Percentiles rank a stretch among this genome's conserved stretches.
Conservation (phyloP, 2,888 invertebrate genomes). For the Athalia circularis region DNA sequence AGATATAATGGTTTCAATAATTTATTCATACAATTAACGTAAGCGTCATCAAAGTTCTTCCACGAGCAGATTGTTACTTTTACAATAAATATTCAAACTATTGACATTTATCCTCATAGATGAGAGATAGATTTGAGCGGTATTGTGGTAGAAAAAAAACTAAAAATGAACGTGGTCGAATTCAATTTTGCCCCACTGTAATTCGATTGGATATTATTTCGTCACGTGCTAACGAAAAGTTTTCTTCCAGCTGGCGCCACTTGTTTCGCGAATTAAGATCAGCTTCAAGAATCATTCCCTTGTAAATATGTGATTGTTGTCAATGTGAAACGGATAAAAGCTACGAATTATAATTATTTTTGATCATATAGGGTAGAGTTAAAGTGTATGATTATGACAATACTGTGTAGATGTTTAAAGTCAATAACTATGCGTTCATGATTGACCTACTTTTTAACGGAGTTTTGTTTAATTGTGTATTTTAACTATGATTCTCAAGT, state of each 20-base stretch:
- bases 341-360: slow-evolving; percentile 25
- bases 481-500: slow-evolving; percentile 52
- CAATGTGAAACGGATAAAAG: slow-evolving; percentile 42
- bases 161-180: slow-evolving; percentile 27
- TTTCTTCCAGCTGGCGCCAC: slow-evolving; percentile 43
- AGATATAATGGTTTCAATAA: no score
- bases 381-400: slow-evolving; percentile 46
- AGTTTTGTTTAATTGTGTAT: slow-evolving; percentile 54
- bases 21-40: no score
- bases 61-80: no score
- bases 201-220: slow-evolving; percentile 42
- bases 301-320: slow-evolving; percentile 52
- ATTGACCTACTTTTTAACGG: slow-evolving; percentile 62
- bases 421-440: slow-evolving; percentile 48
- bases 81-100: background rate
- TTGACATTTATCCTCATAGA: background rate
- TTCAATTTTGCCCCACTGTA: slow-evolving; percentile 21
- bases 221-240: slow-evolving; percentile 42
- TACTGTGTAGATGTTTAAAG: slow-evolving; percentile 36
- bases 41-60: no score
- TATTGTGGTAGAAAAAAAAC: slow-evolving; percentile 1
- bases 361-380: slow-evolving; percentile 9
- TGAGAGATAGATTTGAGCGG: slow-evolving; percentile 17
- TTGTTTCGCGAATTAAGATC: slow-evolving; percentile 31
- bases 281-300: slow-evolving; percentile 43